Evolutionary conservation across 2,888 invertebrate genomes (phyloP).

Genomic region (Drosophila demipolita): DNA sequence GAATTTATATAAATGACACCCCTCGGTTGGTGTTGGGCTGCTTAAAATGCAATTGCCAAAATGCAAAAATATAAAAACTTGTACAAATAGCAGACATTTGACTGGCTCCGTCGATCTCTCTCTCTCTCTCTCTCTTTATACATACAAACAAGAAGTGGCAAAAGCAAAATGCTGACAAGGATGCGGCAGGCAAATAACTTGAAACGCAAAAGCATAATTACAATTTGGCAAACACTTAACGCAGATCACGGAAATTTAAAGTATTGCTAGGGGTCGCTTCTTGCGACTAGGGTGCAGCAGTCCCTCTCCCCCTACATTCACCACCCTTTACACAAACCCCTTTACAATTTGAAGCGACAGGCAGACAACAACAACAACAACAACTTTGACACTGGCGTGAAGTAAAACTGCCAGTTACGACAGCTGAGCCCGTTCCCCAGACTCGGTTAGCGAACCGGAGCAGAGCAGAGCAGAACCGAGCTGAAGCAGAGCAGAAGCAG

Average conservation of each 20-base stretch:
- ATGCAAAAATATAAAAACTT: constrained; percentile 45
- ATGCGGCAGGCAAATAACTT: constrained; percentile 52
- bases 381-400: constrained; percentile 59
- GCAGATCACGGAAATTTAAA: constrained; percentile 53
- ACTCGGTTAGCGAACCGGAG: constrained; percentile 22
- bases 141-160: constrained; percentile 36
- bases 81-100: constrained; percentile 53
- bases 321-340: constrained; percentile 44
- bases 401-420: constrained; percentile 74
- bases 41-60: constrained; percentile 77
- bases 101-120: constrained; percentile 3
- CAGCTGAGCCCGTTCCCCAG: constrained; percentile 65
- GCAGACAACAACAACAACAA: constrained; percentile 23
- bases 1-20: constrained; percentile 20
- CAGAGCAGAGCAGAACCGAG: constrained; percentile 14
- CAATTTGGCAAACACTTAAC: constrained; percentile 77
- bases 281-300: constrained; percentile 29
- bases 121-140: not conserved
- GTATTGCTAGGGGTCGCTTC: constrained; percentile 39
- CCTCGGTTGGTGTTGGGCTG: constrained; percentile 28
- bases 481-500: too few species aligned
- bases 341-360: constrained; percentile 52
- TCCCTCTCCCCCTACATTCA: not conserved
- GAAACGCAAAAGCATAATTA: constrained; percentile 76
- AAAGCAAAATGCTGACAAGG: constrained; percentile 16